phyloP scores from a whole-genome alignment of 1,140 invertebrate species.

The Hyphantria cunea region DNA sequence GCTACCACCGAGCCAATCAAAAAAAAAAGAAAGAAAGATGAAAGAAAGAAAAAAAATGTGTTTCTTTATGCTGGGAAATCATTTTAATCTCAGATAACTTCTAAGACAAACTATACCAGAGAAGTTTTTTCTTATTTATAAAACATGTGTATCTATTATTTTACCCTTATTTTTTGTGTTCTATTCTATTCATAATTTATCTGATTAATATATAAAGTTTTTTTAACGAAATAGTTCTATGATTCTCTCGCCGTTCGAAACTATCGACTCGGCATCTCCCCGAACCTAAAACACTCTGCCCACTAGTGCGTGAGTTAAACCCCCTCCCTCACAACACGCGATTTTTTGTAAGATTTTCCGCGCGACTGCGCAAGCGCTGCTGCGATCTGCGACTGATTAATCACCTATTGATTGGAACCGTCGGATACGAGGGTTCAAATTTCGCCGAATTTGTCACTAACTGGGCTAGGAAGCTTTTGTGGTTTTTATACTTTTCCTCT shows the following conservation, averaged over 20 bases:
- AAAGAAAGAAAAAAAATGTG: too few species aligned
- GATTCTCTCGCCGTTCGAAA: background rate
- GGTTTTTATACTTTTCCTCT: background rate
- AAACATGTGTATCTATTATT: too few species aligned
- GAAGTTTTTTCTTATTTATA: too few species aligned
- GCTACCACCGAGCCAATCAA: too few species aligned
- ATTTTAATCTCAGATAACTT: too few species aligned
- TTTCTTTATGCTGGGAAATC: too few species aligned
- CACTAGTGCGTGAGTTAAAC: slow-evolving; percentile 57
- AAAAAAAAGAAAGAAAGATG: too few species aligned
- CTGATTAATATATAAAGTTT: too few species aligned
- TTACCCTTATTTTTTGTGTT: too few species aligned
- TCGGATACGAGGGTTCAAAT: slow-evolving; percentile 34
- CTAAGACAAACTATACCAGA: too few species aligned
- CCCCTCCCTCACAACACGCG: slow-evolving; percentile 33
- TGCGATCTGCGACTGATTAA: slow-evolving; percentile 63
- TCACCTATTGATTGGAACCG: slow-evolving; percentile 69
- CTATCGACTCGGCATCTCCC: slow-evolving; percentile 43
- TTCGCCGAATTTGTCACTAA: slow-evolving; percentile 3
- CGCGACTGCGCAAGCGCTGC: slow-evolving; percentile 63
- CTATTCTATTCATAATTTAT: too few species aligned
- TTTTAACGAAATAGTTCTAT: too few species aligned
- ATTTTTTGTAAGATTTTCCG: slow-evolving; percentile 78
- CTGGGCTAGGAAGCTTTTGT: slow-evolving; percentile 1
- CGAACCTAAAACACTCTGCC: slow-evolving; percentile 50